Base-by-base conservation (phyloP, 2,797 vertebrate species). In the Strix occidentalis region DNA sequence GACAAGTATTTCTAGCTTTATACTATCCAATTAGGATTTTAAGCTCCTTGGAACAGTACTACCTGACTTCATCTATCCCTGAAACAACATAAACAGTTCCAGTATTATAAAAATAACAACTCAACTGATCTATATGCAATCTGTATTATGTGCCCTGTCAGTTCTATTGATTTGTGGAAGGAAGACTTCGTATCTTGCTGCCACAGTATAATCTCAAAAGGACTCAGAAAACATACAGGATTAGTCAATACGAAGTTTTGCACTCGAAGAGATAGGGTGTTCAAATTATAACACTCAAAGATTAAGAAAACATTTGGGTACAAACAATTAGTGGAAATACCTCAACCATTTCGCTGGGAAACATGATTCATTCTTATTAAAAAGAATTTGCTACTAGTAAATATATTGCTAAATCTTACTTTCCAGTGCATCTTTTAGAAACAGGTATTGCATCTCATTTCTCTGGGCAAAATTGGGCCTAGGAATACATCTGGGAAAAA, bases 291-390 rank as follows among this genome's bases (percentile, higher is more conserved):
- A 33, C 58, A 48, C 33, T 79, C 50, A 77, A 88, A 91, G 83
- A 68, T 28, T 76, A 90, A 90, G 50, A 81, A 94, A 91, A 88
- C 28, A 80, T 79, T 87, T 75, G 46, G 23, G 28, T 78, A 54
- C 50, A 77, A 85, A 88, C 84, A 93, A 69, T 93, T 85, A 89
- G 63, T 69, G 89, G 69, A 96, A 95, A 90, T 81, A 88, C 85
- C 82, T 69, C 53, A 58, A 72, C 17, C 13, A 46, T 79, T 90
- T 93, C 13, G 25, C 43, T 84, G 65, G 82, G 76, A 88, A 95
- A n/a, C 74, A 54, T 61, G 82, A 93, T 87, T 93, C 79, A 80
- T 46, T 54, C 41, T 39, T 53, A 45, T 5, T 51, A 91, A 96
- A 86, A 82, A 3, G 8, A 60, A 92, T 78, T 81, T 82, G 31